Evolutionary conservation across 2,113 vertebrate genomes (phyloP).

Genomic region (Apodemus sylvaticus): DNA sequence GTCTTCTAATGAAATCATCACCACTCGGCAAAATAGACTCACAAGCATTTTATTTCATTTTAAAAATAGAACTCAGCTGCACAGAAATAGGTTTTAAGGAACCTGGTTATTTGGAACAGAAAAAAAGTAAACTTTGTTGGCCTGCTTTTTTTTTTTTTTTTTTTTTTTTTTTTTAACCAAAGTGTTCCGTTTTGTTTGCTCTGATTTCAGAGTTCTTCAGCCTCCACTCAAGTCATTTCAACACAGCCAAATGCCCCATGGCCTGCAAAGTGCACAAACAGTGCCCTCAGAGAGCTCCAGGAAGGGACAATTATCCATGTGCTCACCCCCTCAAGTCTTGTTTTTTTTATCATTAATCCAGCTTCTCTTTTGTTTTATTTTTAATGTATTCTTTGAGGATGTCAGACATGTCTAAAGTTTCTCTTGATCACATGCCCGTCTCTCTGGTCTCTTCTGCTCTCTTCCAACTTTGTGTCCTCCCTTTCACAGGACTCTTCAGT

Average conservation of each 20-base stretch:
- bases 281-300: background rate
- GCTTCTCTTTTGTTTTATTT: background rate
- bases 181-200: constrained; percentile 40
- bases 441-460: background rate
- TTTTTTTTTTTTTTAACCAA: background rate
- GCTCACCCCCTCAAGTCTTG: constrained; percentile 27
- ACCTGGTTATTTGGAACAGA: constrained; percentile 45
- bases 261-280: constrained; percentile 19
- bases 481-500: background rate
- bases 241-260: background rate
- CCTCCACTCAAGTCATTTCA: constrained; percentile 33
- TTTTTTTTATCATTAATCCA: background rate
- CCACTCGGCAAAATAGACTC: background rate
- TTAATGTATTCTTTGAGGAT: background rate
- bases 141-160: background rate
- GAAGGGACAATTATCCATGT: background rate
- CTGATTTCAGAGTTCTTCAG: constrained; percentile 11
- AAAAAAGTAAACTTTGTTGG: constrained; percentile 22
- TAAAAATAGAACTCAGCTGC: background rate
- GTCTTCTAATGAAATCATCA: constrained; percentile 26
- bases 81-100: constrained; percentile 60
- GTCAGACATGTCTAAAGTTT: background rate
- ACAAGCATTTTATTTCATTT: constrained; percentile 34
- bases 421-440: no score
- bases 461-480: background rate